These are phyloP conservation scores for Atractosteus spatula DNA, from an alignment of 2,113 vertebrate species.

Conservation along the genomic window DNA sequence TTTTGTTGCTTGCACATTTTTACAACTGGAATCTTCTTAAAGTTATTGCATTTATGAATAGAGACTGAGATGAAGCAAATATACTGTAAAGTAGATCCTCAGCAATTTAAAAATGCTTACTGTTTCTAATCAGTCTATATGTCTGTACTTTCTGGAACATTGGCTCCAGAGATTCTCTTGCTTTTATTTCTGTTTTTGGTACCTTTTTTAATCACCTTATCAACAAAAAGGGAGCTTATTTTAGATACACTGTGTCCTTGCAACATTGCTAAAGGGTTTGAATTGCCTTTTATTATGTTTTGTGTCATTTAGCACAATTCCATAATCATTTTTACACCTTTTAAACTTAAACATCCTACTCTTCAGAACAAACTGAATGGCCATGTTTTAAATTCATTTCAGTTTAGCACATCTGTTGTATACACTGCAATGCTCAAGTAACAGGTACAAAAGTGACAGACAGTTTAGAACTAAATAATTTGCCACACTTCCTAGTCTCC, in stretches of 20 bases:
- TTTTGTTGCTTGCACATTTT: too few relatives aligned
- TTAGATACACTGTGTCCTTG: constrained; percentile 27
- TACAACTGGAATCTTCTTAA: too few relatives aligned
- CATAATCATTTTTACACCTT: neutral
- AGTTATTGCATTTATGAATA: too few relatives aligned
- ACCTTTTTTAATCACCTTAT: constrained; percentile 22
- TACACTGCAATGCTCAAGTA: neutral
- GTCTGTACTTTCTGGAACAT: too few relatives aligned
- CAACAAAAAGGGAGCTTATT: constrained; percentile 14
- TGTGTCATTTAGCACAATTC: constrained; percentile 14
- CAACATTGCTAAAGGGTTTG: constrained; percentile 19
- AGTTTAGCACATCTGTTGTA: neutral
- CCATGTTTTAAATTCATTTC: too few relatives aligned
- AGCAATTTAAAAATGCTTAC: too few relatives aligned
- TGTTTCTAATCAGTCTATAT: too few relatives aligned
- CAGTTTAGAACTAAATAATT: constrained; percentile 5
- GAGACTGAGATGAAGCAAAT: too few relatives aligned
- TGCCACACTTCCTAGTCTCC: neutral
- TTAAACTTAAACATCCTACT: constrained; percentile 2
- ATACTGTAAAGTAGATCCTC: too few relatives aligned
- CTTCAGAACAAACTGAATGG: neutral
- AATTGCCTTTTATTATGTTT: neutral
- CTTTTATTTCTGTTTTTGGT: neutral
- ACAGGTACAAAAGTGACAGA: neutral
- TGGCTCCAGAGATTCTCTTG: too few relatives aligned